Evolutionary conservation across 2,113 vertebrate species (phyloP).

Genomic region (Tursiops truncatus): DNA sequence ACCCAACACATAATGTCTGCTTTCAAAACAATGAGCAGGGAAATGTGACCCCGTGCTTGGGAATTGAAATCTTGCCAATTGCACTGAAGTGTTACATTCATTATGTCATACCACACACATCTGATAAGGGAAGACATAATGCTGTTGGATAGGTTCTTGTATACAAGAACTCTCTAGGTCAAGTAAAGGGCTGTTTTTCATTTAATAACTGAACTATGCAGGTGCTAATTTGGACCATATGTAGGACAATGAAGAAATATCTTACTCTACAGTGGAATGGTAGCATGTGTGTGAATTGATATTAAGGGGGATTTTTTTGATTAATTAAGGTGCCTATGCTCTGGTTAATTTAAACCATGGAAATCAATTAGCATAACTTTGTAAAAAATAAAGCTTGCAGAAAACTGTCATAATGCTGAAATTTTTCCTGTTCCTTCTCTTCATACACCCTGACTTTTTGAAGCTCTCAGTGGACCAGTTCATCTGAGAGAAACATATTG

Average conservation of each 20-base stretch:
- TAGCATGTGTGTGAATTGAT: constrained; percentile 49
- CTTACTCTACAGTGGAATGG: constrained; percentile 46
- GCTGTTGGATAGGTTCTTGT: constrained; percentile 75
- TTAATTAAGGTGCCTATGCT: constrained; percentile 61
- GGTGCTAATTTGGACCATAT: constrained; percentile 87
- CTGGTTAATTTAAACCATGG: constrained; percentile 36
- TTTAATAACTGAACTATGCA: constrained; percentile 84
- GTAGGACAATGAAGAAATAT: constrained; percentile 66
- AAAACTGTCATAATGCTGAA: constrained; percentile 59
- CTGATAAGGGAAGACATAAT: constrained; percentile 82
- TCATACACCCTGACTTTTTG: constrained; percentile 66
- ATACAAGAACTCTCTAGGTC: constrained; percentile 78
- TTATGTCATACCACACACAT: constrained; percentile 82
- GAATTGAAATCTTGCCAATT: constrained; percentile 76
- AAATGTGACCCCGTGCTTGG: constrained; percentile 77
- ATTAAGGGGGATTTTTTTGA: constrained; percentile 53
- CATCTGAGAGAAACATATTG: constrained; percentile 57
- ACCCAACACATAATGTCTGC: constrained; percentile 41
- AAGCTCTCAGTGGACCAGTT: constrained; percentile 19
- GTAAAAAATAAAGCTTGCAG: constrained; percentile 56
- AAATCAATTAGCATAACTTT: constrained; percentile 60
- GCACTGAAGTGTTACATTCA: constrained; percentile 69
- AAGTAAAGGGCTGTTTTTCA: constrained; percentile 77
- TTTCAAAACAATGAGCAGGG: constrained; percentile 70
- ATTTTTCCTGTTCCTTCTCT: constrained; percentile 34